phyloP scores from a whole-genome alignment of 1,140 invertebrate genomes.

The Ruditapes philippinarum region DNA sequence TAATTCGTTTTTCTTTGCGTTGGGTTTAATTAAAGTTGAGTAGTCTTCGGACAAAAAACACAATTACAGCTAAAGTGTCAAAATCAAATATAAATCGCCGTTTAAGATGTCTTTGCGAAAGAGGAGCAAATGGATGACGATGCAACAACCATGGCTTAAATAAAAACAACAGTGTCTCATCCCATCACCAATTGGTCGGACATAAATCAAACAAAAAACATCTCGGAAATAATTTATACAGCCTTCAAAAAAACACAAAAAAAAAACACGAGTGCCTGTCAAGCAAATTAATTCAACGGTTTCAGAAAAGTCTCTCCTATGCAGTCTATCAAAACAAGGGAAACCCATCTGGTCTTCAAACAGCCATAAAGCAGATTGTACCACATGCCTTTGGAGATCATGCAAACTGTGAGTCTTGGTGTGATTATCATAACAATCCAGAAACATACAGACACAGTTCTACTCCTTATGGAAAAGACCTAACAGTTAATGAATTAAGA shows the following conservation, averaged over 20 bases:
- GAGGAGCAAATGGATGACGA: slow-evolving; percentile 66
- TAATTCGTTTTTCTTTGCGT: too few relatives aligned
- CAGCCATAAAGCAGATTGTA: slow-evolving; percentile 1
- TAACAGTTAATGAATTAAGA: background rate
- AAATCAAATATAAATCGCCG: too few relatives aligned
- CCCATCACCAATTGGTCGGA: slow-evolving; percentile 18
- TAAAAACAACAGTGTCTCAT: background rate
- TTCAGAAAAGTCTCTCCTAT: slow-evolving; percentile 50
- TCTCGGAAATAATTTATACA: slow-evolving; percentile 35
- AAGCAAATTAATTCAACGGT: slow-evolving; percentile 6
- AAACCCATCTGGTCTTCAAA: background rate
- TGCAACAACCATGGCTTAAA: slow-evolving; percentile 31
- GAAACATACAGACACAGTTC: background rate
- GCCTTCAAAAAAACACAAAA: slow-evolving; percentile 43
- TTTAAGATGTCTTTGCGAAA: too few relatives aligned
- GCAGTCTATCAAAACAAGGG: slow-evolving; percentile 32
- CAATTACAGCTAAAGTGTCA: too few relatives aligned
- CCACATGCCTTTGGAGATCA: slow-evolving; percentile 47
- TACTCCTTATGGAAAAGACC: slow-evolving; percentile 10
- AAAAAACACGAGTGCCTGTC: slow-evolving; percentile 41
- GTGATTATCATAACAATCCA: slow-evolving; percentile 16
- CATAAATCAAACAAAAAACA: slow-evolving; percentile 51
- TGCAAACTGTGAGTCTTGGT: slow-evolving; percentile 23
- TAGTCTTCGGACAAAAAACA: too few relatives aligned
- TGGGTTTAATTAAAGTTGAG: too few relatives aligned